phyloP scores from a whole-genome alignment of 2,888 invertebrate genomes.

The Nephrocerus scutellatus region DNA sequence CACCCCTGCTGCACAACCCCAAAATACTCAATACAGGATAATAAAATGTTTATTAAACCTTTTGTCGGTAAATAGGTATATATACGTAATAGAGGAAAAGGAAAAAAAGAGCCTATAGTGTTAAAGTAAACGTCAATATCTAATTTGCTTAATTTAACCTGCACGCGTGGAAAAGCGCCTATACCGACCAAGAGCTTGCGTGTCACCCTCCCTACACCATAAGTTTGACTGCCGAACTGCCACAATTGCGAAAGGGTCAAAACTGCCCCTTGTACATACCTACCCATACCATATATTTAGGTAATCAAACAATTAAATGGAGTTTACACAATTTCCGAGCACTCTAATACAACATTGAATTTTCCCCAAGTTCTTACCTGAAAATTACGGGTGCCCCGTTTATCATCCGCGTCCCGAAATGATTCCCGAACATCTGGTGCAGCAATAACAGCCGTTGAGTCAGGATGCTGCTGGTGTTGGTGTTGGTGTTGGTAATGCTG shows the following conservation, averaged over 20 bases:
- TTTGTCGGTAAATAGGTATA: slow-evolving; percentile 21
- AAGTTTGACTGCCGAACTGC: too few relatives aligned
- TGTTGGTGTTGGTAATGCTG: slow-evolving; percentile 17
- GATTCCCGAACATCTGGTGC: slow-evolving; percentile 35
- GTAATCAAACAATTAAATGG: slow-evolving; percentile 46
- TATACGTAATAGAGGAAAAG: slow-evolving; percentile 20
- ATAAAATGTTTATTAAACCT: slow-evolving; percentile 22
- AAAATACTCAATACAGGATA: too few relatives aligned
- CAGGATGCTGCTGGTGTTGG: slow-evolving; percentile 42
- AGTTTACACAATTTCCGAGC: slow-evolving; percentile 18
- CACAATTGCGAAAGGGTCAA: too few relatives aligned
- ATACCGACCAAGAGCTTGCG: too few relatives aligned
- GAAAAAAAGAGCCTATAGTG: too few relatives aligned
- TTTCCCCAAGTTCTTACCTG: slow-evolving; percentile 36
- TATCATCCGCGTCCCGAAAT: slow-evolving; percentile 38
- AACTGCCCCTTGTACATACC: too few relatives aligned
- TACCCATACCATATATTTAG: slow-evolving; percentile 46
- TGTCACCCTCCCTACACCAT: too few relatives aligned
- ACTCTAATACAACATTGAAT: not conserved
- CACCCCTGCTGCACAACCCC: not conserved
- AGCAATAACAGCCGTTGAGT: slow-evolving; percentile 39
- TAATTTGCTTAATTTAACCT: slow-evolving; percentile 23
- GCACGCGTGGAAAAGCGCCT: slow-evolving; percentile 15
- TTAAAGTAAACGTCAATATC: too few relatives aligned
- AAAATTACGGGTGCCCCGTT: slow-evolving; percentile 41